These are phyloP conservation scores for Stenodema calcarata DNA, from an alignment of 2,888 invertebrate genomes.

Conservation along the genomic window DNA sequence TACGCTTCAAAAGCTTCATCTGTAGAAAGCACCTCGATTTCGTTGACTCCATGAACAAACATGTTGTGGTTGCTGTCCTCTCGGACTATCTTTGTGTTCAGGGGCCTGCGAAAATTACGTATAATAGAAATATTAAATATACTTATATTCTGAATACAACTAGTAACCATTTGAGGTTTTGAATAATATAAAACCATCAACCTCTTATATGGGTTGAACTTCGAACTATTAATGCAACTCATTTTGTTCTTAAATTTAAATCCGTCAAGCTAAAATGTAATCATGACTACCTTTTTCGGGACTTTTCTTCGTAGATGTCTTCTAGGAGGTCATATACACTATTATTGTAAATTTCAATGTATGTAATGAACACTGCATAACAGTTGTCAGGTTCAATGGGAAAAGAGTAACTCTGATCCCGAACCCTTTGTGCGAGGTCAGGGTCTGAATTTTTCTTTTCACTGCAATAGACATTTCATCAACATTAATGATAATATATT, in stretches of 20 bases:
- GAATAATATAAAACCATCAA: no score
- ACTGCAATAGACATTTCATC: conserved; percentile 56
- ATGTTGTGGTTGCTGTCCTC: conserved; percentile 87
- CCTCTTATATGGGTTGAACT: no score
- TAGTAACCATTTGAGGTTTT: no score
- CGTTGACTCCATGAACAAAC: conserved; percentile 93
- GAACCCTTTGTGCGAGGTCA: conserved; percentile 67
- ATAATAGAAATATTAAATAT: no score
- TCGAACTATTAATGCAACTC: no score
- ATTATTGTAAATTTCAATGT: conserved; percentile 97
- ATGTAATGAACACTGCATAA: conserved; percentile 91
- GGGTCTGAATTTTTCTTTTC: conserved; percentile 68
- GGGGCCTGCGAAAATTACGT: conserved; percentile 64
- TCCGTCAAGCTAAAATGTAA: not conserved
- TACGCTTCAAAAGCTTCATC: conserved; percentile 95
- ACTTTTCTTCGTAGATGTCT: conserved; percentile 66
- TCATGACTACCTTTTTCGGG: conserved; percentile 63
- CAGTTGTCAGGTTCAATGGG: conserved; percentile 82
- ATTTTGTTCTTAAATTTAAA: not conserved
- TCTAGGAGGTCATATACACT: conserved; percentile 95
- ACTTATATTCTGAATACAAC: no score
- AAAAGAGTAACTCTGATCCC: conserved; percentile 66
- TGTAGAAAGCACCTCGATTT: conserved; percentile 91
- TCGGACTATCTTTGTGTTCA: conserved; percentile 86
- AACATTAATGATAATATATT: not conserved